Evolutionary conservation across 2,888 invertebrate species (phyloP).

Genomic region (Miltochrista miniata): DNA sequence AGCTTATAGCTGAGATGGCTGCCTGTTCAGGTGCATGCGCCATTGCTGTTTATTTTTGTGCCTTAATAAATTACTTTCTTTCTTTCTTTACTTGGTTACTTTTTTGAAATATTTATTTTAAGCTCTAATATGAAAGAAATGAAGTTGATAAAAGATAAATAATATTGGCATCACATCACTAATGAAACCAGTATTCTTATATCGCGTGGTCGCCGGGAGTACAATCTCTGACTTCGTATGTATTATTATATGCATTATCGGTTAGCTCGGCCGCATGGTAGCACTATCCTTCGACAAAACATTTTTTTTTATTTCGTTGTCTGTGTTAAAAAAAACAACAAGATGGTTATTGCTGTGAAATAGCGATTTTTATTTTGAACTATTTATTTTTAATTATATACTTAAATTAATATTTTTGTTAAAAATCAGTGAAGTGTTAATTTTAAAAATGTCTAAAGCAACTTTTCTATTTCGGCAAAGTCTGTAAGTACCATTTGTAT

Average conservation of each 20-base stretch:
- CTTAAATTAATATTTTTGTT: constrained; percentile 9
- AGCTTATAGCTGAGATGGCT: too few species aligned
- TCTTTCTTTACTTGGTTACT: background rate
- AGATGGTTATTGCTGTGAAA: constrained; percentile 33
- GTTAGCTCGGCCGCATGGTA: constrained; percentile 40
- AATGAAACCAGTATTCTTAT: constrained; percentile 43
- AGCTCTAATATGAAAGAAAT: too few species aligned
- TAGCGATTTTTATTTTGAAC: constrained; percentile 27
- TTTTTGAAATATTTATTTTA: background rate
- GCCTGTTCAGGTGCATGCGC: too few species aligned
- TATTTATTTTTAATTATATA: constrained; percentile 10
- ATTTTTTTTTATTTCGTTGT: constrained; percentile 16
- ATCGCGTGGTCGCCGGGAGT: constrained; percentile 36
- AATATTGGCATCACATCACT: constrained; percentile 49
- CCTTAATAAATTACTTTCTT: background rate
- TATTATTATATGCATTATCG: constrained; percentile 50
- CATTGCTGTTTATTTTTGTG: too few species aligned
- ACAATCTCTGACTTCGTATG: constrained; percentile 43
- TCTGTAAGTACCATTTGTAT: constrained; percentile 47
- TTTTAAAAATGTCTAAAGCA: constrained; percentile 49
- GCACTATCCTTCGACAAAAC: constrained; percentile 32
- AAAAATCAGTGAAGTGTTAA: constrained; percentile 27
- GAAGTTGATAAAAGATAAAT: background rate
- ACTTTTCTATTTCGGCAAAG: constrained; percentile 51
- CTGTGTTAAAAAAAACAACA: constrained; percentile 11